These are phyloP conservation scores for Rhingia rostrata DNA, from an alignment of 2,888 invertebrate genomes.

Conservation along the genomic window DNA sequence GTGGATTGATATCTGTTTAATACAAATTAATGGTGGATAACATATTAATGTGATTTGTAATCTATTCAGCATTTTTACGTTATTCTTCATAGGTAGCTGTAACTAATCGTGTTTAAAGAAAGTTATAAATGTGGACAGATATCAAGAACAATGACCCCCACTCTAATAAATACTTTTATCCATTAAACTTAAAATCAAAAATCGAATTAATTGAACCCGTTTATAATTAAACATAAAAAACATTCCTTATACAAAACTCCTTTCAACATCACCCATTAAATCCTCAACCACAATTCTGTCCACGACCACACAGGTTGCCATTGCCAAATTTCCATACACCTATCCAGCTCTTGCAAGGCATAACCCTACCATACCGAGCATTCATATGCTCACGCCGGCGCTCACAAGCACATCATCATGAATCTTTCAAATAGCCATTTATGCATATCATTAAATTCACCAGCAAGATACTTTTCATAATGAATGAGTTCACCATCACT, in stretches of 20 bases:
- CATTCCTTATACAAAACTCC: constrained; percentile 5
- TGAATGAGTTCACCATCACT: constrained; percentile 62
- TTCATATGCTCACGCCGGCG: constrained; percentile 36
- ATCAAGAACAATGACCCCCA: no score
- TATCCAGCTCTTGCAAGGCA: not conserved
- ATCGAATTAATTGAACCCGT: constrained; percentile 16
- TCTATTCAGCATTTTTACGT: no score
- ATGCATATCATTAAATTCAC: constrained; percentile 68
- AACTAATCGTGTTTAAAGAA: no score
- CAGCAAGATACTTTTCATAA: constrained; percentile 58
- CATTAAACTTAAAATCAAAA: not conserved
- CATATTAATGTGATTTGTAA: no score
- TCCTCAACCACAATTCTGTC: not conserved
- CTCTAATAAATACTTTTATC: not conserved
- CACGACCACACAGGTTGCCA: constrained; percentile 69
- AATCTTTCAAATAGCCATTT: constrained; percentile 64
- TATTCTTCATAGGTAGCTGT: no score
- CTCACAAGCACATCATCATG: constrained; percentile 59
- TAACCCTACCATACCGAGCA: not conserved
- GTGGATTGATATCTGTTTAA: no score
- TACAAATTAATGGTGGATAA: no score
- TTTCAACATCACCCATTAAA: constrained; percentile 30
- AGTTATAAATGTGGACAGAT: no score
- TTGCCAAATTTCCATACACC: constrained; percentile 37
- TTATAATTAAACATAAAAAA: constrained; percentile 23